Percentiles rank a stretch among this genome's conserved stretches.
These are phyloP conservation scores for Phengaris alcon DNA, from an alignment of 2,888 invertebrate genomes.

Conservation along the genomic window DNA sequence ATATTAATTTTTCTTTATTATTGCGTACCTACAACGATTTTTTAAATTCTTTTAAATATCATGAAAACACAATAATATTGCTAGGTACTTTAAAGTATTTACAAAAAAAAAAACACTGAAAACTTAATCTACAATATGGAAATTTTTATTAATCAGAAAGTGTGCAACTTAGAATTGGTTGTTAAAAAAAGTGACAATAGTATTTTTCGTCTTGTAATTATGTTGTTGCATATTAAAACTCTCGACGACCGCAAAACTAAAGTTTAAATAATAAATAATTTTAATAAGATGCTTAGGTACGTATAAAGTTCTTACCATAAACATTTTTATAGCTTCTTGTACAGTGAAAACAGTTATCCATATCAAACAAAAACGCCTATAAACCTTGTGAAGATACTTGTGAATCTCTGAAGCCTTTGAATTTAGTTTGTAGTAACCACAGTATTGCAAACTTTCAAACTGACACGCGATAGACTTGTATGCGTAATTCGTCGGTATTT, in stretches of 20 bases:
- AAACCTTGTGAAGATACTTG: slow-evolving; percentile 45
- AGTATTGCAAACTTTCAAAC: slow-evolving; percentile 45
- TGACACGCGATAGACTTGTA: slow-evolving; percentile 48
- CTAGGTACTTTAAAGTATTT: no score
- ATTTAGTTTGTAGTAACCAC: slow-evolving; percentile 50
- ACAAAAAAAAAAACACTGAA: no score
- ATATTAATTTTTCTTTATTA: slow-evolving; percentile 52
- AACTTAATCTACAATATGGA: no score
- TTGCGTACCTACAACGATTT: slow-evolving; percentile 45
- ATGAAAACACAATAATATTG: no score
- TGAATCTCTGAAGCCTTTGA: slow-evolving; percentile 40
- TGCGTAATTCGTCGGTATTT: slow-evolving; percentile 42
- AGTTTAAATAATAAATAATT: slow-evolving; percentile 20
- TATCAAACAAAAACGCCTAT: slow-evolving; percentile 45
- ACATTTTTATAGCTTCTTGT: slow-evolving; percentile 52
- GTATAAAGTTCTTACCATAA: slow-evolving; percentile 46
- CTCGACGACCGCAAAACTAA: no score
- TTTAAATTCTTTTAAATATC: no score
- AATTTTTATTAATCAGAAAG: no score
- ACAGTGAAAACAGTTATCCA: slow-evolving; percentile 47
- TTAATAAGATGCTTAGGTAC: no score
- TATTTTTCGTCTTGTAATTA: no score
- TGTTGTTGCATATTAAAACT: no score
- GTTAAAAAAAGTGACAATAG: no score
- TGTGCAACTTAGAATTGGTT: no score